Evolutionary conservation across 2,888 invertebrate genomes (phyloP), one percentile per base, ranked within the genome.

Genomic region (Drosophila neonasuta): DNA sequence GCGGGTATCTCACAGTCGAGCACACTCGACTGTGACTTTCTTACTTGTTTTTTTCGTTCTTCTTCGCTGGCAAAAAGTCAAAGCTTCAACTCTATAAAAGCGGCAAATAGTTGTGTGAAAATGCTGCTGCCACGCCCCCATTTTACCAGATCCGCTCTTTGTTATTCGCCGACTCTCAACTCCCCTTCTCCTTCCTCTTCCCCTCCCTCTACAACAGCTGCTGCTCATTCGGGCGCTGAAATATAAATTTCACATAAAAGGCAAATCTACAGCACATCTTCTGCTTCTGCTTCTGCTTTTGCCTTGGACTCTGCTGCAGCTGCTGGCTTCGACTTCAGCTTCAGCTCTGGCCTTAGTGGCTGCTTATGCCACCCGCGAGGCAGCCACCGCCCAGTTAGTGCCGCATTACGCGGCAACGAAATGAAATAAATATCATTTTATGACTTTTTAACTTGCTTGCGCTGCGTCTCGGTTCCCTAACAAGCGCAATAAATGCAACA

Each of bases 401-500:
- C 62, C 64, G 75, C 84, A 80, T 83, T 80, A 78, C 74, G 85
- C 80, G 85, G 69, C 79, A 73, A 32, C 68, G 67, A 75, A 83
- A 80, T 72, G 83, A 83, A 83, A 83, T 87, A 83, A 82, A 83
- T 83, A 83, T 83, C 65, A 83, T 83, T 83, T 87, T 83, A 83
- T 83, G 83, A 83, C 86, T 83, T 83, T 83, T 83, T 83, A 83
- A 83, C 83, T 83, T 85, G 80, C 78, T 77, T 68, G 73, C 68
- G 67, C 65, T 60, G 51, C 55, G 15, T 36, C 57, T 60, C 30
- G 32, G 20, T 4, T 34, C 80, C 64, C 76, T 80, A 87, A 86
- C 85, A 82, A 82, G 82, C 82, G 77, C 87, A 87, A 87, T 87
- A 87, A 83, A 80, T 83, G 87, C 87, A 83, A 75, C 71, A 73